Evolutionary conservation across 2,113 vertebrate species (phyloP).

Genomic region (Tauraco erythrolophus): DNA sequence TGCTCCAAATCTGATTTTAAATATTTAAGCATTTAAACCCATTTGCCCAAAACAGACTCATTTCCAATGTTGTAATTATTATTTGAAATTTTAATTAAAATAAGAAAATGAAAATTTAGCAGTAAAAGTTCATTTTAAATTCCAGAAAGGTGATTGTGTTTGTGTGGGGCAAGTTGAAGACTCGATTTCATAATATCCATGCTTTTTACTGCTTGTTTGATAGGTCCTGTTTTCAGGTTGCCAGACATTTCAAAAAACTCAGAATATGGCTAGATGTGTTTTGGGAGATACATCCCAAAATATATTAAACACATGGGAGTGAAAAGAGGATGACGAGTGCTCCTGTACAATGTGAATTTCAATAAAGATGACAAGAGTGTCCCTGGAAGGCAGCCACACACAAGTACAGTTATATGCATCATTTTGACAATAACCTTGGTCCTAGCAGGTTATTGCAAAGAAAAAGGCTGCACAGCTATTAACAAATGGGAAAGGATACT

Average conservation of each 20-base stretch:
- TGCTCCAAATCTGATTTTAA: neutral
- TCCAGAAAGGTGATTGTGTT: neutral
- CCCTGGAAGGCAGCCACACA: neutral
- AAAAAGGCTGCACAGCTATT: neutral
- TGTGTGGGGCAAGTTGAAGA: neutral
- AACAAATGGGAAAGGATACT: neutral
- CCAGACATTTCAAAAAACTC: neutral
- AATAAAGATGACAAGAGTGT: slow-evolving; percentile 12
- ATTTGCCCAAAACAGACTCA: neutral
- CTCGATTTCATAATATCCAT: neutral
- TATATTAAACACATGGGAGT: slow-evolving; percentile 39
- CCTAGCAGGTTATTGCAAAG: neutral
- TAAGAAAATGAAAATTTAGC: neutral
- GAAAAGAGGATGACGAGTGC: neutral
- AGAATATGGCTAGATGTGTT: neutral
- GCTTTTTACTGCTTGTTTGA: neutral
- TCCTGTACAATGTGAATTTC: slow-evolving; percentile 2
- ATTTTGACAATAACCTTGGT: neutral
- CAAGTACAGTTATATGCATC: neutral
- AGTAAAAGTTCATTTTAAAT: neutral
- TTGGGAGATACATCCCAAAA: neutral
- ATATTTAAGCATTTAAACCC: neutral
- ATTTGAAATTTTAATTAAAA: neutral
- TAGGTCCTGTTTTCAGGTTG: neutral
- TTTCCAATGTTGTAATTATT: neutral